Conservation (phyloP, 2,113 vertebrate species). For the Gallinago jamesoni region DNA sequence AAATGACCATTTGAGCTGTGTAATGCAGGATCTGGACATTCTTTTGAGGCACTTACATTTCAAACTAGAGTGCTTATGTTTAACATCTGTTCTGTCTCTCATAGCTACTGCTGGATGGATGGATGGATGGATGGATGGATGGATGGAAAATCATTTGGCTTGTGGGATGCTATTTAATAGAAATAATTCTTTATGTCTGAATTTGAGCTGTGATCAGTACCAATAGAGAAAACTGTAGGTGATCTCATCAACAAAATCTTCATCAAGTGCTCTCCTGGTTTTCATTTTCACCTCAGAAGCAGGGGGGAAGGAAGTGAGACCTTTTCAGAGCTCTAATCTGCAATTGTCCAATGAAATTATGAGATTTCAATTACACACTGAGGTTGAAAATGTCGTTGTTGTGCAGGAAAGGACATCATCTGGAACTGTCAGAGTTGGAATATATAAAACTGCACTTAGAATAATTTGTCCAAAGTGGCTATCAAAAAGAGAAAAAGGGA, state of each 20-base stretch:
- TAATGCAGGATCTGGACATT: neutral
- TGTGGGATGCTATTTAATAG: neutral
- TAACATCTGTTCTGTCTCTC: neutral
- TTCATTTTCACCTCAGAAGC: neutral
- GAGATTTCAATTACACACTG: neutral
- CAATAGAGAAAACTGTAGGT: neutral
- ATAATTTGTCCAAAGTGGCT: neutral
- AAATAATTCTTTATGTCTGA: neutral
- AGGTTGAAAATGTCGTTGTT: neutral
- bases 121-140: neutral
- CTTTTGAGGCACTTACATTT: neutral
- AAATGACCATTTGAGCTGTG: neutral
- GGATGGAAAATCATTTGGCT: neutral
- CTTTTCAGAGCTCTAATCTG: neutral
- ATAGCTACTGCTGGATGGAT: neutral
- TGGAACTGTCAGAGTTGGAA: neutral
- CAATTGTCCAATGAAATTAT: neutral
- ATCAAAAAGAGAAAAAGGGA: slow-evolving; percentile 15
- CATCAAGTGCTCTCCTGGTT: neutral
- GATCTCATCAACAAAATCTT: neutral
- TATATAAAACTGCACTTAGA: neutral
- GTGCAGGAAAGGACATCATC: neutral
- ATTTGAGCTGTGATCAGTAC: neutral
- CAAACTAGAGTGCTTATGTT: neutral
- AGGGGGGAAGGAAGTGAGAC: neutral